phyloP scores from a whole-genome alignment of 2,888 invertebrate species.

The Apamea crenata region DNA sequence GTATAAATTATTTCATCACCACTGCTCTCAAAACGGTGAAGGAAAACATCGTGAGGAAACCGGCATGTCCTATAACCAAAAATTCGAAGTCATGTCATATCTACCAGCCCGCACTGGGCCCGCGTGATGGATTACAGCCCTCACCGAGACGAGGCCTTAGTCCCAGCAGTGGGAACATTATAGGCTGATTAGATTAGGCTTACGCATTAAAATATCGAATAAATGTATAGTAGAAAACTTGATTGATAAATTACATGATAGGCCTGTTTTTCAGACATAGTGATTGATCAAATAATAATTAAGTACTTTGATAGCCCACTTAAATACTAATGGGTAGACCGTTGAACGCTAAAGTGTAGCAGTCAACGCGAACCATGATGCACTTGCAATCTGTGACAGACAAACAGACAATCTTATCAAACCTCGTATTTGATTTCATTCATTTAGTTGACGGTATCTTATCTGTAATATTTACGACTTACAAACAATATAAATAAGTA shows the following conservation, averaged over 20 bases:
- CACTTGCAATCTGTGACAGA: slow-evolving; percentile 40
- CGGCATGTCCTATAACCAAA: not conserved
- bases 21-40: not conserved
- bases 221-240: not conserved
- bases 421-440: slow-evolving; percentile 38
- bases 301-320: not conserved
- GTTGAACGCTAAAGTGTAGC: slow-evolving; percentile 8
- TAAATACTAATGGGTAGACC: not conserved
- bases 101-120: too few relatives aligned
- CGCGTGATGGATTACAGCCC: too few relatives aligned
- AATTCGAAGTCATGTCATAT: not conserved
- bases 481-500: slow-evolving; percentile 2
- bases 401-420: slow-evolving; percentile 46
- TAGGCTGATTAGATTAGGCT: not conserved
- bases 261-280: not conserved
- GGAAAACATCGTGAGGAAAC: not conserved
- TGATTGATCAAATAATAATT: slow-evolving; percentile 5
- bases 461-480: slow-evolving; percentile 43
- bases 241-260: not conserved
- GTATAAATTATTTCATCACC: not conserved
- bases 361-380: slow-evolving; percentile 9
- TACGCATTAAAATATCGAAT: not conserved
- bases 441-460: slow-evolving; percentile 41
- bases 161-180: not conserved
- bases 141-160: not conserved